These are phyloP conservation scores for Urocitellus parryii DNA, from an alignment of 2,113 vertebrate genomes.

Conservation along the genomic window DNA sequence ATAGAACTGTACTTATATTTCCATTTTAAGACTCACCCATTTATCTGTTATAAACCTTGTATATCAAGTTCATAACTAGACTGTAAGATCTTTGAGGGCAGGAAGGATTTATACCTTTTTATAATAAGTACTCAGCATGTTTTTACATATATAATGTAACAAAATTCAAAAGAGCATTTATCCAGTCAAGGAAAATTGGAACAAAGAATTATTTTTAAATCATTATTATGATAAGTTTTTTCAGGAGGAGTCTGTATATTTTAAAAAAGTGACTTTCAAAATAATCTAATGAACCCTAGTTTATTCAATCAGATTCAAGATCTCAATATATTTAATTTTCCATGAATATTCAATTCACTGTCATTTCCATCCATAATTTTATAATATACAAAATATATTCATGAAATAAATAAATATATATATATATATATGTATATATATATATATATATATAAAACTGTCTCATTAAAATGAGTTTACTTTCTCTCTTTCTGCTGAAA, in stretches of 20 bases:
- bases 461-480: neutral
- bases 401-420: neutral
- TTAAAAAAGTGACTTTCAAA: neutral
- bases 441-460: neutral
- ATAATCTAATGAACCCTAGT: neutral
- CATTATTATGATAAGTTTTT: neutral
- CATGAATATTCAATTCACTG: neutral
- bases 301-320: neutral
- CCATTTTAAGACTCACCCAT: neutral
- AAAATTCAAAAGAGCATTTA: neutral
- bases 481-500: neutral
- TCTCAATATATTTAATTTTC: constrained; percentile 7
- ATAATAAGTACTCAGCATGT: neutral
- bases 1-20: neutral
- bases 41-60: neutral
- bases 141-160: neutral
- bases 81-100: neutral
- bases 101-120: neutral
- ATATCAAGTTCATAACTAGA: neutral
- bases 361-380: neutral
- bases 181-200: neutral
- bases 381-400: neutral
- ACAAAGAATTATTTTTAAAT: neutral
- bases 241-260: neutral
- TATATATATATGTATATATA: neutral